Evolutionary conservation across 1,140 invertebrate genomes (phyloP), one percentile per base, ranked within the genome.

Genomic region (Hyles euphorbiae): DNA sequence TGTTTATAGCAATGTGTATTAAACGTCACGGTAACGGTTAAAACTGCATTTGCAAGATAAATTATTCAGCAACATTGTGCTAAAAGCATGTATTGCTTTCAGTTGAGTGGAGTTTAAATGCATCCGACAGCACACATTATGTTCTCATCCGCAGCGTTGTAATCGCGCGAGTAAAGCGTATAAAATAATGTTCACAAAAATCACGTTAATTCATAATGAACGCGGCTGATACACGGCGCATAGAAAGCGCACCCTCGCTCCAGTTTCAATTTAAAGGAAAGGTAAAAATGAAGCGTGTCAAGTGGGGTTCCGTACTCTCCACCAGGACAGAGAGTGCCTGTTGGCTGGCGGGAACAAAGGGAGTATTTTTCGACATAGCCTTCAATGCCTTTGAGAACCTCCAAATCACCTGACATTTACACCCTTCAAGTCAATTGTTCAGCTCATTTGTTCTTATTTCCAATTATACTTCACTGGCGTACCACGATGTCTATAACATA

Each of bases 261-360:
- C 72, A 72, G 73, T 76, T 82, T 72, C 70, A 73, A 75, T 81
- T 80, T 78, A 70, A 77, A 68, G 63, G 61, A 72, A 77, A 76
- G 76, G 72, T 74, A 81, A 82, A 78, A 83, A 79, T 81, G 70
- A 84, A 86, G 67, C 75, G 73, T 83, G 81, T 87, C 81, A 82
- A 84, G 81, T 78, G 77, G 76, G 83, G 77, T 78, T 83, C 70
- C 63, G 70, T 74, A 74, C 70, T 76, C 74, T 80, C 70, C 53
- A 67, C 61, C 60, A 64, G 62, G 62, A 65, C 61, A 63, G 66
- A 74, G 74, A 56, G 68, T 59, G 73, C 64, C 72, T 71, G 71
- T 74, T 82, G 65, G 55, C 74, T 74, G 78, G 75, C 65, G 71
- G 70, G 78, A 81, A 86, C 81, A 87, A 87, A 84, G 73, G 66